Conservation (phyloP, 1,140 invertebrate genomes). For the Brachionus angularis region DNA sequence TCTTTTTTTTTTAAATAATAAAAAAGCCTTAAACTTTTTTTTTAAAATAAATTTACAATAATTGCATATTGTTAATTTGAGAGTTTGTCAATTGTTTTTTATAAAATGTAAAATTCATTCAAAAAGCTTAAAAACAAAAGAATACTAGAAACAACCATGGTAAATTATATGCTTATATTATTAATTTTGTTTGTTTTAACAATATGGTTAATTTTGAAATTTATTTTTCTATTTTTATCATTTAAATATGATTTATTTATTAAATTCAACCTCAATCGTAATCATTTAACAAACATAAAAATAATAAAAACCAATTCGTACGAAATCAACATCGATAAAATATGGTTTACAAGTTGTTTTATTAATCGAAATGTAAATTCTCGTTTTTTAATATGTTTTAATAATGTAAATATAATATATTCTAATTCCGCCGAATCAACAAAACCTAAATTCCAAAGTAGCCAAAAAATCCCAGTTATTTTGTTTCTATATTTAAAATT, state of each 20-base stretch:
- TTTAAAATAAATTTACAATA: no score
- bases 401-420: neutral
- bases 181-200: conserved; percentile 9
- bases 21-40: no score
- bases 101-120: no score
- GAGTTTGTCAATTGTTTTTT: no score
- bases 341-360: conserved; percentile 30
- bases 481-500: neutral
- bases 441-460: neutral
- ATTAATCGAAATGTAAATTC: conserved; percentile 17
- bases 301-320: neutral
- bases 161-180: no score
- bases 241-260: conserved; percentile 22
- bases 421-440: neutral
- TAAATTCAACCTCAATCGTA: conserved; percentile 21
- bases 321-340: conserved; percentile 4
- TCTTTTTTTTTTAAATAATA: no score
- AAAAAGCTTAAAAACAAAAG: no score
- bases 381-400: conserved; percentile 4
- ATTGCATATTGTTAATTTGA: no score
- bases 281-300: conserved; percentile 15
- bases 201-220: neutral
- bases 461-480: neutral
- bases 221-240: neutral
- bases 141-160: no score